Base-by-base conservation (phyloP, 1,140 invertebrate genomes). In the Drosophila cardini region DNA sequence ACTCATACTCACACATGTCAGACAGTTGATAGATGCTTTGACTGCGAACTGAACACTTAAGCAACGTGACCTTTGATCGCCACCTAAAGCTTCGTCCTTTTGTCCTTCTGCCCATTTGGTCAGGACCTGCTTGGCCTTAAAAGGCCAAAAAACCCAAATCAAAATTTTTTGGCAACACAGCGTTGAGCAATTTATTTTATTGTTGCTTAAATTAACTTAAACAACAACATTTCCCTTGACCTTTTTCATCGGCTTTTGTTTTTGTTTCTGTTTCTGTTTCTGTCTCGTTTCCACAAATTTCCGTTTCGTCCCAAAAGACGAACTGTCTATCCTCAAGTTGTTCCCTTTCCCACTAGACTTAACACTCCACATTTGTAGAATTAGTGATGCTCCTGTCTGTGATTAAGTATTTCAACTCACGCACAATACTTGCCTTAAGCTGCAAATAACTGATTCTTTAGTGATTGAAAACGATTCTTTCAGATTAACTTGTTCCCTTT, bases 181-280 rank as follows among this genome's bases (percentile, higher is more conserved):
- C 50, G 50, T 80, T 60, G 36, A 73, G 48, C 58, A 76, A 81
- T 81, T 73, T 72, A 73, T 81, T 80, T 80, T 65, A 80, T 76
- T 80, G 78, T 80, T 80, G 56, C 73, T 52, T 67, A 80, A 80
- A 76, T 73, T 72, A 76, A 81, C 43, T 80, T 65, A 65, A 67
- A 76, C 63, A 57, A 76, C 69, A 72, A 80, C 78, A 80, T 26
- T 34, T 55, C 18, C 48, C 32, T 32, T 72, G 61, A 72, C 61
- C 61, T 57, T 65, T 65, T 71, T 57, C 38, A 32, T 21, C 16
- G 36, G 16, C 13, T 26, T 56, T 43, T 56, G 40, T 45, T 40
- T 65, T 36, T 55, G 32, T 36, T 46, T 48, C 32, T 48, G 38
- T 55, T 30, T 36, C 34, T 38, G 40, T 16, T 56, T 15, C 34